Evolutionary conservation across 2,113 vertebrate genomes (phyloP).

Genomic region (Amphiprion percula): DNA sequence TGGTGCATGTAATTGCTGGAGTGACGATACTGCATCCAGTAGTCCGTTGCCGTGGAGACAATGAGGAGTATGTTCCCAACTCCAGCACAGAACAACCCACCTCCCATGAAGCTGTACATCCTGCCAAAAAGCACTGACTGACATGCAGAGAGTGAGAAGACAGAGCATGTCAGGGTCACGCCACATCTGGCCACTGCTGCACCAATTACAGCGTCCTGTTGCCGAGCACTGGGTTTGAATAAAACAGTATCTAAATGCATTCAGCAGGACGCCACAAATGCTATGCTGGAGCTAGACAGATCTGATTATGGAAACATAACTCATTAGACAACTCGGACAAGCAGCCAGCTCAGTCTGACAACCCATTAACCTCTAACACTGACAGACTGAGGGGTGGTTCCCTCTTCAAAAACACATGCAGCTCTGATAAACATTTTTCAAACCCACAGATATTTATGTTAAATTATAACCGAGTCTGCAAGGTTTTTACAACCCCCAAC

Average conservation of each 20-base stretch:
- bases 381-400: background rate
- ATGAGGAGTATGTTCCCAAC: constrained; percentile 86
- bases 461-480: background rate
- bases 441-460: background rate
- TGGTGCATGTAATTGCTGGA: constrained; percentile 87
- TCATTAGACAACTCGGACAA: background rate
- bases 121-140: constrained; percentile 65
- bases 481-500: background rate
- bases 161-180: constrained; percentile 44
- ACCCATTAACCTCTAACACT: constrained; percentile 22
- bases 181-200: constrained; percentile 16
- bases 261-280: constrained; percentile 20
- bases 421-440: constrained; percentile 1
- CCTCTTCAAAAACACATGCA: constrained; percentile 5
- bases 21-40: constrained; percentile 88
- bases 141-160: constrained; percentile 30
- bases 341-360: constrained; percentile 23
- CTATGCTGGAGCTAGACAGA: constrained; percentile 1
- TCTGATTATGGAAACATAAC: constrained; percentile 24
- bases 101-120: constrained; percentile 90
- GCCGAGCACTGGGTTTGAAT: constrained; percentile 38
- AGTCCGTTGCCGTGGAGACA: constrained; percentile 86
- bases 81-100: constrained; percentile 86
- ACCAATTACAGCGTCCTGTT: constrained; percentile 52
- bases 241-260: constrained; percentile 48